These are phyloP conservation scores for Cotesia glomerata DNA, from an alignment of 1,140 invertebrate genomes.

Conservation along the genomic window DNA sequence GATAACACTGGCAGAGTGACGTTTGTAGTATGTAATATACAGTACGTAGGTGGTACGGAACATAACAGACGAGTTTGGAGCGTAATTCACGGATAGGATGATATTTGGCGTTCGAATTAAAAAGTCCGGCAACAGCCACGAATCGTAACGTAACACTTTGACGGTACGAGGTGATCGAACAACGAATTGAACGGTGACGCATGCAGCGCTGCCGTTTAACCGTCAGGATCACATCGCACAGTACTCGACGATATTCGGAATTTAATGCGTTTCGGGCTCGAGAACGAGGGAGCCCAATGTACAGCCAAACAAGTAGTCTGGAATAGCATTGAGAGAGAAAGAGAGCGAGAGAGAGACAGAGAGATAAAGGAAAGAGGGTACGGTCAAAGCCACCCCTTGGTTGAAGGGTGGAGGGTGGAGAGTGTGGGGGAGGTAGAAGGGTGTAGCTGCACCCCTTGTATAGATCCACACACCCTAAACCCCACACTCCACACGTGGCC, in stretches of 20 bases:
- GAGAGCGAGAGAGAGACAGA: constrained; percentile 9
- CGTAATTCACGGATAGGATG: constrained; percentile 1
- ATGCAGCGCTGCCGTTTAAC: constrained; percentile 12
- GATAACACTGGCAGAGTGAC: too few species aligned
- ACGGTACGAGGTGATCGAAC: background rate
- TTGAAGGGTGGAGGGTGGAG: background rate
- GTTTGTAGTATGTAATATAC: background rate
- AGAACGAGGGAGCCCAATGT: background rate
- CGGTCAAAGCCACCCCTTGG: constrained; percentile 6
- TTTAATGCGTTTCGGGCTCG: constrained; percentile 14
- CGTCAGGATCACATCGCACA: constrained; percentile 12
- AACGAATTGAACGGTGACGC: constrained; percentile 19
- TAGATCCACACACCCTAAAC: constrained; percentile 1
- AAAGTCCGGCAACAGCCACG: background rate
- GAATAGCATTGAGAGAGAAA: constrained; percentile 5
- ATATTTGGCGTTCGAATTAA: constrained; percentile 11
- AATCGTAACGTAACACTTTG: background rate
- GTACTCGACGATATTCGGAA: constrained; percentile 23
- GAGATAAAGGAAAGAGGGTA: background rate
- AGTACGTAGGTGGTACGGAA: too few species aligned
- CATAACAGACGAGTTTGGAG: too few species aligned
- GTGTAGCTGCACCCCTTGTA: constrained; percentile 1
- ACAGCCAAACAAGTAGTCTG: too few species aligned
- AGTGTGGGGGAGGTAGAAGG: background rate
- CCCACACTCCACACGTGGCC: too few species aligned